Evolutionary conservation across 2,113 vertebrate genomes (phyloP), one percentile per base, ranked within the genome.

Genomic region (Struthidea cinerea): DNA sequence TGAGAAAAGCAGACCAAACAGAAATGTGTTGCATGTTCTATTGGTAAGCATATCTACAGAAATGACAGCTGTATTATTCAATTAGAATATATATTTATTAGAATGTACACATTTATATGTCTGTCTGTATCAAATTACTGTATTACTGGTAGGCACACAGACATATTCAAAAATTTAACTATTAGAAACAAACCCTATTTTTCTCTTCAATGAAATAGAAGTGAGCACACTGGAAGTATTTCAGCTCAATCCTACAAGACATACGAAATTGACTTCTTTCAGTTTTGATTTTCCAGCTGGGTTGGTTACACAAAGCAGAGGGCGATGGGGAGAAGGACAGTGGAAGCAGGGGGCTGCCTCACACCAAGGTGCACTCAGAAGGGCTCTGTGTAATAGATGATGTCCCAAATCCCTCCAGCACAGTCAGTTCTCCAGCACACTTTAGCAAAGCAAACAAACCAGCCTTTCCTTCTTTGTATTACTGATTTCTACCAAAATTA

Each of bases 251-350:
- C n/a, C 52, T 32, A 8, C 20, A 44, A 47, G 17, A 64, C 19
- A 32, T 8, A 60, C 1, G 9, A 87, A 81, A 70, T 7, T 0
- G 4, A 44, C 24, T 42, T 69, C n/a, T 88, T 84, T 57, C 56
- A 30, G 39, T 39, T 90, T 46, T 88, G 33, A 52, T 78, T 81
- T 91, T 76, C 61, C 52, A 95, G 16, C 24, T 73, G 2, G 0
- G 21, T 22, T 74, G 33, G 30, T 89, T 30, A 82, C 44, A 50
- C 44, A 44, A 85, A 39, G 17, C 41, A 55, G 64, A 65, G 35
- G 10, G 33, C 17, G 3, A 39, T 50, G 27, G 13, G 13, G 28
- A 77, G 30, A 79, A 75, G 61, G 17, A 44, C 0, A 0, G n/a
- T 21, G 27, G 70, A 81, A 82, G 57, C 2, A 9, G 16, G 22